Evolutionary conservation across 1,140 invertebrate species (phyloP), one percentile per base, ranked within the genome.

Genomic region (Drosophila triauraria): DNA sequence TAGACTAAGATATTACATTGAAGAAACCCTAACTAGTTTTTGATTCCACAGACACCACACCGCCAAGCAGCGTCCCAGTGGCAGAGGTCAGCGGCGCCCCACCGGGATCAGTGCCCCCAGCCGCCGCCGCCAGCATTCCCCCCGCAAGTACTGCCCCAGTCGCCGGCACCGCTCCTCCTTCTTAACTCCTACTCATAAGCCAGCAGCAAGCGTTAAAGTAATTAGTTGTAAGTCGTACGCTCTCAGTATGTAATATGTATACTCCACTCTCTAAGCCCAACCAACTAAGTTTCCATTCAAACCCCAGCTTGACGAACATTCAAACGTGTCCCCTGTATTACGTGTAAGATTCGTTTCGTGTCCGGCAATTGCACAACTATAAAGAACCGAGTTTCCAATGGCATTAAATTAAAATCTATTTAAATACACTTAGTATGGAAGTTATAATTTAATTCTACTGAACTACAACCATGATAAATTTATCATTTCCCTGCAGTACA

Each of bases 191-290:
- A 69, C 25, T 47, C 13, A 2, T 72, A 72, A 79, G 82, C 57
- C 69, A 87, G 57, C 69, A 87, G 56, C 46, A 68, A 58, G 68
- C 38, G 61, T 69, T 53, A 65, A 72, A 80, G 65, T 62, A 75
- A 53, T 60, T 77, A 85, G 88, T 61, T 56, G 42, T 91, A 86
- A 82, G 78, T 85, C 67, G 69, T 72, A 85, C 75, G 69, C 85
- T 91, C 85, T 88, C 85, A 90, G 74, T 90, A 88, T 84, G 75
- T 85, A 85, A 71, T 79, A 70, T 84, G 77, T 84, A 75, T 88
- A 64, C 80, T 78, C 64, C 59, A 53, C 53, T 60, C 47, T 61
- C 40, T 65, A 59, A 32, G 57, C 77, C 69, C 59, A 74, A 38
- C 46, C 51, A 10, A 15, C 38, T 6, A 27, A 38, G 25, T 61